Percentiles rank a stretch among this genome's conserved stretches.
These are phyloP conservation scores for Andrena bicolor DNA, from an alignment of 2,888 invertebrate species.

Conservation along the genomic window DNA sequence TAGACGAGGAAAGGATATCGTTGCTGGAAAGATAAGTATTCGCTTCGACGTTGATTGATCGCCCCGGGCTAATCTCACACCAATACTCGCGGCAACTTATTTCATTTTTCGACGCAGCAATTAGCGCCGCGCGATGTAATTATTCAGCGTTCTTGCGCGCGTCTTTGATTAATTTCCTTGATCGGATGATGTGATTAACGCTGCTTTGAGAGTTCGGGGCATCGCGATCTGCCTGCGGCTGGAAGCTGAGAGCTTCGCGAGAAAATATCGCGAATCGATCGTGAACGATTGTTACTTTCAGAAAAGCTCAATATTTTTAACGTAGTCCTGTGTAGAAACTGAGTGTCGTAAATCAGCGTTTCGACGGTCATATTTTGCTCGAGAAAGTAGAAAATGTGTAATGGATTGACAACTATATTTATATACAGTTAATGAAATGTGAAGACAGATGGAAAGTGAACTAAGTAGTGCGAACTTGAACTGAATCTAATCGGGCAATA, in stretches of 20 bases:
- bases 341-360: background rate
- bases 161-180: slow-evolving; percentile 46
- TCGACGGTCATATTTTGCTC: background rate
- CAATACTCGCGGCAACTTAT: slow-evolving; percentile 51
- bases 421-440: background rate
- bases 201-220: background rate
- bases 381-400: too few relatives aligned
- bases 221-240: background rate
- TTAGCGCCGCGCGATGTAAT: slow-evolving; percentile 47
- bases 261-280: background rate
- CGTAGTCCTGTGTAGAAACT: too few relatives aligned
- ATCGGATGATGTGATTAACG: slow-evolving; percentile 39
- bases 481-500: background rate
- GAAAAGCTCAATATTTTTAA: background rate
- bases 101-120: slow-evolving; percentile 55
- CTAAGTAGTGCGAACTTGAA: background rate
- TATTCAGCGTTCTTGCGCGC: slow-evolving; percentile 42
- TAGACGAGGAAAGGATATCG: slow-evolving; percentile 59
- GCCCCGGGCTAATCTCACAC: slow-evolving; percentile 56
- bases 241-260: background rate
- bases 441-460: background rate
- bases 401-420: too few relatives aligned
- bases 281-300: background rate
- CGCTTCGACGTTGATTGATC: slow-evolving; percentile 66
- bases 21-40: slow-evolving; percentile 61